Conservation (phyloP, 2,888 invertebrate species). For the Cosmorhoe ocellata region DNA sequence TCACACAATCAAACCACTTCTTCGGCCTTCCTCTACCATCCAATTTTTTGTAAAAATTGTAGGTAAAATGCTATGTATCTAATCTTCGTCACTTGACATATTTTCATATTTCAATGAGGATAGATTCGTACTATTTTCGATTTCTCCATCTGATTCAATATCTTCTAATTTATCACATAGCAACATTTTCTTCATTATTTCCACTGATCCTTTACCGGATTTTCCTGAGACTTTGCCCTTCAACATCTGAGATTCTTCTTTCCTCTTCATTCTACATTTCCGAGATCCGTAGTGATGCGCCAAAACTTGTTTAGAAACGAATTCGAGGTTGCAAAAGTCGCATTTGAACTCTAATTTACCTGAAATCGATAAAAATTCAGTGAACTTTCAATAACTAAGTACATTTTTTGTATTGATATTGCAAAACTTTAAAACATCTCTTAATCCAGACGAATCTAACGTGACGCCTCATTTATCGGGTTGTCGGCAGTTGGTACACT, state of each 20-base stretch:
- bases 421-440: no score
- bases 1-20: no score
- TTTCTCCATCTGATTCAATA: neutral
- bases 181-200: conserved; percentile 12
- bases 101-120: no score
- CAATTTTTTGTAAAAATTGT: no score
- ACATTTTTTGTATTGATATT: no score
- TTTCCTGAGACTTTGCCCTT: neutral
- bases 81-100: conserved; percentile 28
- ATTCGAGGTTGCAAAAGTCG: conserved; percentile 45
- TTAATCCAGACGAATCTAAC: no score
- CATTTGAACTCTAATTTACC: conserved; percentile 50
- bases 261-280: conserved; percentile 8
- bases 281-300: conserved; percentile 39
- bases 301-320: conserved; percentile 36
- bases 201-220: conserved; percentile 11
- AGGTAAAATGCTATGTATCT: no score
- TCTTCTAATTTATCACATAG: neutral
- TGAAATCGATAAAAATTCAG: conserved; percentile 39
- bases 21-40: no score
- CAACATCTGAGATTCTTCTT: neutral
- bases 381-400: no score
- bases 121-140: no score
- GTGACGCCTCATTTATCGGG: no score
- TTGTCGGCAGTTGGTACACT: no score